Conservation (phyloP, 2,888 invertebrate genomes). For the Agrotis clavis region DNA sequence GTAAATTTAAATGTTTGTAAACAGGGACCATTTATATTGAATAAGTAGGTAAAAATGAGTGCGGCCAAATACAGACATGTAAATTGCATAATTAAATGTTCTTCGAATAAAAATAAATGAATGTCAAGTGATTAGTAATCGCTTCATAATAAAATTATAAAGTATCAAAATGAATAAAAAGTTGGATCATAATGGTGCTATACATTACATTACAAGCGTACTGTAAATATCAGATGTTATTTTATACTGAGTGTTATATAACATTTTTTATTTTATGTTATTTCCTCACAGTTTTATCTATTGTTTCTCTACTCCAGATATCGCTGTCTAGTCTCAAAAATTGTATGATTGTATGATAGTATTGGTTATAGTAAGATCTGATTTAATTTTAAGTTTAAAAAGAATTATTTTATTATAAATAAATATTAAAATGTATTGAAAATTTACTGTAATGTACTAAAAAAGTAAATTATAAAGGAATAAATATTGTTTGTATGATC, state of each 20-base stretch:
- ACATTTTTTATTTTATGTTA: slow-evolving; percentile 51
- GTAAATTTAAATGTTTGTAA: too few relatives aligned
- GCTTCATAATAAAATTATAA: neutral
- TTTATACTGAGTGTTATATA: slow-evolving; percentile 51
- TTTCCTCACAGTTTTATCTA: slow-evolving; percentile 60
- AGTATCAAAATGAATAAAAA: slow-evolving; percentile 45
- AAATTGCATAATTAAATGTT: neutral
- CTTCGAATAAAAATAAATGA: neutral
- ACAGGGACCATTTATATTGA: too few relatives aligned
- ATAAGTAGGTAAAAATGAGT: neutral
- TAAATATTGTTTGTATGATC: too few relatives aligned
- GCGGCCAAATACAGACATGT: neutral
- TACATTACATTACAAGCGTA: slow-evolving; percentile 49
- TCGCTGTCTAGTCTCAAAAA: slow-evolving; percentile 89
- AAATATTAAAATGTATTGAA: slow-evolving; percentile 75
- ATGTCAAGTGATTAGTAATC: neutral
- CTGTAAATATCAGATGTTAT: slow-evolving; percentile 65
- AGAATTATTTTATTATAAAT: slow-evolving; percentile 83
- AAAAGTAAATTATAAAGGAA: too few relatives aligned
- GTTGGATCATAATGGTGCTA: slow-evolving; percentile 84
- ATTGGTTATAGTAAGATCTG: slow-evolving; percentile 83
- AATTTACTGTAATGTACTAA: too few relatives aligned
- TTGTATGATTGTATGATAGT: slow-evolving; percentile 77
- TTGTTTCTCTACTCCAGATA: slow-evolving; percentile 72
- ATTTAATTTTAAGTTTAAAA: slow-evolving; percentile 82